These are phyloP conservation scores for Sialis fuliginosa DNA, from an alignment of 2,888 invertebrate genomes.

Conservation along the genomic window DNA sequence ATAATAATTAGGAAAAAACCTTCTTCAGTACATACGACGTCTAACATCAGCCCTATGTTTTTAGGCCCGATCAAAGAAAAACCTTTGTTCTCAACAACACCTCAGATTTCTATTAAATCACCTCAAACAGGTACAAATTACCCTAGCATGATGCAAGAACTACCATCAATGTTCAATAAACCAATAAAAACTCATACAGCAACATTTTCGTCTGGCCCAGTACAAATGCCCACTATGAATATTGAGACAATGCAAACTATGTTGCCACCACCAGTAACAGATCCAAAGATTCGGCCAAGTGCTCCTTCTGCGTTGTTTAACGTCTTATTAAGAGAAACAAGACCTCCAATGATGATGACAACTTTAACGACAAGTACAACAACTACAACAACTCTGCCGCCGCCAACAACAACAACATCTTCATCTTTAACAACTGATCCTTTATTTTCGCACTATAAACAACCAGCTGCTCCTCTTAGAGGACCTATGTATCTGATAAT, in stretches of 20 bases:
- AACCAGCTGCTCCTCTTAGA: slow-evolving; percentile 37
- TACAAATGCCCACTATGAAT: slow-evolving; percentile 18
- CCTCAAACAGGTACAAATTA: slow-evolving; percentile 8
- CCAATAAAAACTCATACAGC: slow-evolving; percentile 6
- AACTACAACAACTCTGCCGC: slow-evolving; percentile 22
- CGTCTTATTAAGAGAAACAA: slow-evolving; percentile 12
- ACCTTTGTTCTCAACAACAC: background rate
- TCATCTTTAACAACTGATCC: slow-evolving; percentile 38
- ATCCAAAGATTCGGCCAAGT: slow-evolving; percentile 6
- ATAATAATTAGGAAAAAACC: background rate
- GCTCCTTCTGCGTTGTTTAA: slow-evolving; percentile 8
- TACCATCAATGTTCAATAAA: slow-evolving; percentile 9
- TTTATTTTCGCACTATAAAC: slow-evolving; percentile 41
- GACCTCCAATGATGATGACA: slow-evolving; percentile 8
- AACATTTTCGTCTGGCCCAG: slow-evolving; percentile 7
- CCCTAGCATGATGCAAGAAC: background rate
- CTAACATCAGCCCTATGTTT: background rate
- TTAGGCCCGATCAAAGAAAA: background rate
- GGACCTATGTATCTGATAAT: slow-evolving; percentile 61
- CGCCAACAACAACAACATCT: slow-evolving; percentile 30
- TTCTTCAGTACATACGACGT: background rate
- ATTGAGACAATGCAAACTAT: slow-evolving; percentile 38
- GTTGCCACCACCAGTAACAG: slow-evolving; percentile 33
- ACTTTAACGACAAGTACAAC: slow-evolving; percentile 12
- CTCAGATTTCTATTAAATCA: slow-evolving; percentile 7